Percentiles rank a stretch among this genome's conserved stretches.
These are phyloP conservation scores for Sinonovacula constricta DNA, from an alignment of 1,140 invertebrate species.

Conservation along the genomic window DNA sequence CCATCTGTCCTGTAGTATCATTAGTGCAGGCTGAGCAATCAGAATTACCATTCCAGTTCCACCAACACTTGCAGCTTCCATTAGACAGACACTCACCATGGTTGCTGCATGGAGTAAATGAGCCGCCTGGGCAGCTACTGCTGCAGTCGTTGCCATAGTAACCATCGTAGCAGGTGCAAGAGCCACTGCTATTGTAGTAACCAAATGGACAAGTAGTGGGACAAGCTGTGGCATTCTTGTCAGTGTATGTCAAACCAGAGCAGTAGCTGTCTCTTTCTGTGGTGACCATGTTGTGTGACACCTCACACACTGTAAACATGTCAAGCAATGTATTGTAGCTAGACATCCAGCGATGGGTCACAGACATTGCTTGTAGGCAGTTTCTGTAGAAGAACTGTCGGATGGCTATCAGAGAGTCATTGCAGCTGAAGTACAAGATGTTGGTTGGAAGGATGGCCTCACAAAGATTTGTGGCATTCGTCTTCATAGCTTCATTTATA, in stretches of 20 bases:
- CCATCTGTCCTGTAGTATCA: conserved; percentile 6
- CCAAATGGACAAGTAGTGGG: conserved; percentile 51
- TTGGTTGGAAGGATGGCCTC: neutral
- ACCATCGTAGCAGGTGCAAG: conserved; percentile 55
- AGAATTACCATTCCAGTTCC: conserved; percentile 58
- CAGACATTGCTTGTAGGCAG: conserved; percentile 52
- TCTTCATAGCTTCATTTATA: conserved; percentile 14
- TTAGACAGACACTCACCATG: conserved; percentile 55
- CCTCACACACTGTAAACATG: conserved; percentile 36
- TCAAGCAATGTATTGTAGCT: conserved; percentile 43
- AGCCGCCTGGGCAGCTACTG: conserved; percentile 55
- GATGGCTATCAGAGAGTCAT: conserved; percentile 27
- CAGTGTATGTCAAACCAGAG: neutral
- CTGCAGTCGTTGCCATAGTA: conserved; percentile 56
- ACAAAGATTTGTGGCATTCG: conserved; percentile 14
- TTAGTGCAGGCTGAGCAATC: conserved; percentile 52
- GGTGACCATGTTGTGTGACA: neutral
- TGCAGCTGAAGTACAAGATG: neutral
- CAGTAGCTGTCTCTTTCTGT: conserved; percentile 6
- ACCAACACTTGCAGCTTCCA: conserved; percentile 57
- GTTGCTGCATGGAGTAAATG: conserved; percentile 51
- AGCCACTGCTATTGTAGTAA: conserved; percentile 18
- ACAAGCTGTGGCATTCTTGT: conserved; percentile 38
- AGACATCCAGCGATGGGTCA: conserved; percentile 19
- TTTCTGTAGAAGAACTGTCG: conserved; percentile 49